These are phyloP conservation scores for Xiphophorus hellerii DNA, from an alignment of 2,113 vertebrate species.

Conservation along the genomic window DNA sequence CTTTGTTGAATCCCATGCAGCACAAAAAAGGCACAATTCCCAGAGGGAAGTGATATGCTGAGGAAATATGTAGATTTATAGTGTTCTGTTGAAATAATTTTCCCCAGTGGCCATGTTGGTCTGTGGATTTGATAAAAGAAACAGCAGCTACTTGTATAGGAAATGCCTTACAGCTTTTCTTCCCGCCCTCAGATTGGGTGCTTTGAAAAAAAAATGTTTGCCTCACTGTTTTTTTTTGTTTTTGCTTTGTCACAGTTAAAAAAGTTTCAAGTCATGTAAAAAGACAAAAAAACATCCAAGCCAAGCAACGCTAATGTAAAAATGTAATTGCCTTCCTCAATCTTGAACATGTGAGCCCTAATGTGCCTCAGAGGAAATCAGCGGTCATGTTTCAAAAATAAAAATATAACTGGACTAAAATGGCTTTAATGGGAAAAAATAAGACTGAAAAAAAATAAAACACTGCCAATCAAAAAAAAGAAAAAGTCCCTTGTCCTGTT, in stretches of 20 bases:
- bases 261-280: not conserved
- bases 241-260: not conserved
- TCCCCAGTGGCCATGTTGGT: not conserved
- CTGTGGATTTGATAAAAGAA: not conserved
- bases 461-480: no score
- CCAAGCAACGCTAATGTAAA: no score
- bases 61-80: conserved; percentile 30
- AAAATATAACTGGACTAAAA: no score
- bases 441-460: no score
- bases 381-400: no score
- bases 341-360: no score
- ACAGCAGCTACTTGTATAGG: not conserved
- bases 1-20: not conserved
- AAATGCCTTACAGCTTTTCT: not conserved
- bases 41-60: not conserved
- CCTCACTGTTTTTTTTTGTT: not conserved
- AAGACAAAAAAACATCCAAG: no score
- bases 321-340: no score
- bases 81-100: not conserved
- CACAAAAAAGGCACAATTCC: not conserved
- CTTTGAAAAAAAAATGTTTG: not conserved
- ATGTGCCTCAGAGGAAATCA: no score
- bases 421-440: no score
- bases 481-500: no score
- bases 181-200: not conserved